Percentiles rank a stretch among this genome's conserved stretches.
phyloP scores from a whole-genome alignment of 2,113 vertebrate species.

The Pseudonaja textilis region DNA sequence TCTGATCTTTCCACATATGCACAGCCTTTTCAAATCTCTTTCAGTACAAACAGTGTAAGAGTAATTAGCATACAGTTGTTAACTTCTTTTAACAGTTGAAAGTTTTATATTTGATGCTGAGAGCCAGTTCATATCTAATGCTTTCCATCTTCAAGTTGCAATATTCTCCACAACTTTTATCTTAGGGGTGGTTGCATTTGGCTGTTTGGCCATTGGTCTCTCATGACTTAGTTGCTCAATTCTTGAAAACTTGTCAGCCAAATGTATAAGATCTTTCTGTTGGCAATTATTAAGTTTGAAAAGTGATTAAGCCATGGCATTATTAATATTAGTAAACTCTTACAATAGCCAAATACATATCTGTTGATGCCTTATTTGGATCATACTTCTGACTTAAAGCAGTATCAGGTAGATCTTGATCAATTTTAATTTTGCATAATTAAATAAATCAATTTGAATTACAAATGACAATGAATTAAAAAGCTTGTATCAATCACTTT shows the following conservation, averaged over 20 bases:
- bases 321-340: neutral
- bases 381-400: neutral
- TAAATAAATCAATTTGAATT: neutral
- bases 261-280: neutral
- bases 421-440: neutral
- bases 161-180: neutral
- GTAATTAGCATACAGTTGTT: neutral
- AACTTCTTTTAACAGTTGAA: neutral
- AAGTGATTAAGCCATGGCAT: neutral
- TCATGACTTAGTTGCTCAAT: neutral
- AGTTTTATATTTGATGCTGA: neutral
- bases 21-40: neutral
- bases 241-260: neutral
- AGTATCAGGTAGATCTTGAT: neutral
- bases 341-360: neutral
- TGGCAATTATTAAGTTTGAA: neutral
- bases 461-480: neutral
- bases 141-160: neutral
- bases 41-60: accelerated
- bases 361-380: neutral
- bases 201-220: neutral
- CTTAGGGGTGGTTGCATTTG: neutral
- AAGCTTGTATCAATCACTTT: neutral
- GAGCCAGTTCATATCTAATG: neutral
- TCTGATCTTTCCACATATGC: neutral